phyloP scores from a whole-genome alignment of 2,113 vertebrate species.

The Pygoscelis adeliae region DNA sequence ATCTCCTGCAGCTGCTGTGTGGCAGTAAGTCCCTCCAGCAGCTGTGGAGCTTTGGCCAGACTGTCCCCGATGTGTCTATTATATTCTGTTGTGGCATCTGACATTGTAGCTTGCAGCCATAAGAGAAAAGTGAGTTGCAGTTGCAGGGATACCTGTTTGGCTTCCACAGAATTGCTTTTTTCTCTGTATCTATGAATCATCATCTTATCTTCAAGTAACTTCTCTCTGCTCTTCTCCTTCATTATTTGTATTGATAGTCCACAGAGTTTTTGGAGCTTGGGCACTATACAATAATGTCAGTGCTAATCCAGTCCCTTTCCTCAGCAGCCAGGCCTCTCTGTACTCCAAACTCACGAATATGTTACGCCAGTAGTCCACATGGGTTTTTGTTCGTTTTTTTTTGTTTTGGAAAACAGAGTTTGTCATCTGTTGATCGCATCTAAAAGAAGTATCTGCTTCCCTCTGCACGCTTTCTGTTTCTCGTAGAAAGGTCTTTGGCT shows the following conservation, averaged over 20 bases:
- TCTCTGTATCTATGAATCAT: neutral
- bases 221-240: neutral
- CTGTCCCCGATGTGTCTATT: neutral
- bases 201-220: neutral
- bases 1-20: constrained; percentile 16
- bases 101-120: neutral
- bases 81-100: neutral
- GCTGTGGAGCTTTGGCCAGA: neutral
- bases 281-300: neutral
- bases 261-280: neutral
- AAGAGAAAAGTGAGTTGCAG: neutral
- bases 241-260: neutral
- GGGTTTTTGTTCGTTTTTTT: neutral
- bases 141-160: neutral
- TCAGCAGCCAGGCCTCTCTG: neutral
- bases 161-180: neutral
- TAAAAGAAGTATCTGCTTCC: neutral
- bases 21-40: neutral
- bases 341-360: neutral
- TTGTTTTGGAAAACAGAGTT: neutral
- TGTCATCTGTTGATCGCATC: accelerated
- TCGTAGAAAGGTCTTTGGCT: neutral
- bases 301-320: neutral
- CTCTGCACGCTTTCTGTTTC: neutral
- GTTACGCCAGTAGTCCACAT: neutral